Conservation (phyloP, 92 coral and sea anemone genomes). For the Palythoa caribaeorum region DNA sequence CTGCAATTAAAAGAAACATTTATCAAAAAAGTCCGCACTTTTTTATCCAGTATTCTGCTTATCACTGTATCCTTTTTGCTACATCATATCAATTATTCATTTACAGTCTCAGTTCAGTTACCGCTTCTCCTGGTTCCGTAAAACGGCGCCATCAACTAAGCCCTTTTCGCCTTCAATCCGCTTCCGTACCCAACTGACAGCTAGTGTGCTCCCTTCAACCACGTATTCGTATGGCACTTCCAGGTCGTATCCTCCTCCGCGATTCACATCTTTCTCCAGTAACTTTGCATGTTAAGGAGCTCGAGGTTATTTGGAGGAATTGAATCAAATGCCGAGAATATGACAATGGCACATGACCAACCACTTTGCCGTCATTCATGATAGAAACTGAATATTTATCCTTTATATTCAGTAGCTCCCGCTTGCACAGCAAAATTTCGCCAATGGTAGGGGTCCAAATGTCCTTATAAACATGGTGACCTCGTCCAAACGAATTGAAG, state of each 20-base stretch:
- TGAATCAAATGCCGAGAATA: slow-evolving; percentile 34
- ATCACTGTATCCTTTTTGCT: no score
- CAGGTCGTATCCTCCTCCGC: background rate
- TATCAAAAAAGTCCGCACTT: no score
- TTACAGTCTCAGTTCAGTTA: no score
- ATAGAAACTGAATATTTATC: slow-evolving; percentile 19
- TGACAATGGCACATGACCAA: slow-evolving; percentile 52
- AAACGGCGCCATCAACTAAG: no score
- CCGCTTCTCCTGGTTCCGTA: no score
- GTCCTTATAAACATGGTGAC: background rate
- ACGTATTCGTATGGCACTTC: background rate
- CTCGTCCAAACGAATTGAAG: no score
- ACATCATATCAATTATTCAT: no score
- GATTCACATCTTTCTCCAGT: background rate
- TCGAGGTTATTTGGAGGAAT: slow-evolving; percentile 29
- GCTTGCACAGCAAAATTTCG: background rate
- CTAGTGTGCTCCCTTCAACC: no score
- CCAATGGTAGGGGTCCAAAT: background rate
- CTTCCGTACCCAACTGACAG: no score
- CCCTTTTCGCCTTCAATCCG: no score
- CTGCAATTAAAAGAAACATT: no score
- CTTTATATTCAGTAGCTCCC: slow-evolving; percentile 14
- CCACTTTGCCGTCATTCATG: slow-evolving; percentile 20
- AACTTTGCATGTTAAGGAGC: slow-evolving; percentile 40
- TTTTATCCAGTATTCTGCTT: no score